Base-by-base conservation (phyloP, 2,888 invertebrate species). In the Atethmia centrago region DNA sequence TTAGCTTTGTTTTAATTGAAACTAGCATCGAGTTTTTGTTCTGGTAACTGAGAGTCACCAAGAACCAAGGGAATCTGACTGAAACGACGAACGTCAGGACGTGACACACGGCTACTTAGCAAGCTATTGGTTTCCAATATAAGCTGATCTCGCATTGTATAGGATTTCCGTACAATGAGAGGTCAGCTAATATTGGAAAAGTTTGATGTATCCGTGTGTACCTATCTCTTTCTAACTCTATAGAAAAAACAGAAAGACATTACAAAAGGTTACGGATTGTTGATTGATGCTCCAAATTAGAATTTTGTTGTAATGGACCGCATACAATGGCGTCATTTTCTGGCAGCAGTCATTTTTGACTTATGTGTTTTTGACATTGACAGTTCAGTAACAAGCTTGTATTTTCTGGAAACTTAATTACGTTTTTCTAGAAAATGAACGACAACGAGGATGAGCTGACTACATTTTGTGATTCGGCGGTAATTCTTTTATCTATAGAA, bases 401-500 rank as follows among this genome's bases (percentile, higher is more conserved):
- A 73, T 63, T 71, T 79, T 76, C 79, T 80, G 68, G 62, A 71
- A 73, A 67, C 21, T 36, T 71, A 75, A 53, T 75, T 69, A 40
- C 36, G 59, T 77, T 86, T 87, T 87, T 80, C 63, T 58, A 36
- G 51, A 93, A 91, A 92, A 96, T 96, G 96, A 95, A 93, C 90
- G 96, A 96, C 84, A 96, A 93, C 92, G 97, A 97, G 63, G 97
- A 97, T 82, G 97, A 97, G 89, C 95, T 97, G 77, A 96, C 97
- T 87, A 98, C 98, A 88, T 98, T 98, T 96, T 98, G 98, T 96
- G 98, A 98, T 96, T 98, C 98, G 79, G 97, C 98, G 96, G 98
- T 98, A 97, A 90, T 83, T 97, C 71, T 81, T 85, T 31, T 65
- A 67, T n/a, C 28, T 7, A 21, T 69, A 31, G 28, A 62, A 65